Base-by-base conservation (phyloP, 2,888 invertebrate species). In the Megaustenia siamemsis region DNA sequence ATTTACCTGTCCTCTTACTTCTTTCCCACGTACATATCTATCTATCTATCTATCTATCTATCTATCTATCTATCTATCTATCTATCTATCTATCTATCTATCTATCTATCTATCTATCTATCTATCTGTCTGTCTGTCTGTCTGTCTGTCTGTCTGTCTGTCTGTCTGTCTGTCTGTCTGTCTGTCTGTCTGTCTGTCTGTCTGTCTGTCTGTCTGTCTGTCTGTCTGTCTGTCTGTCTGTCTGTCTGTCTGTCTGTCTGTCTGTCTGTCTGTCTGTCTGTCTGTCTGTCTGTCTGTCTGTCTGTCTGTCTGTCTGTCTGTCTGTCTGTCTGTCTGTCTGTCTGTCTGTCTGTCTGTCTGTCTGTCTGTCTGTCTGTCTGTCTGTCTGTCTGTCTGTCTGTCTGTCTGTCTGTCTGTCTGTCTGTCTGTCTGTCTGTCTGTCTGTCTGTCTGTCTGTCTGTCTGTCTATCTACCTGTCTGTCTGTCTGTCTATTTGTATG, bases 331-430 rank as follows among this genome's bases (percentile, higher is more conserved):
- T 32, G 49, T 68, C 63, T 80, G 32, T 45, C 56, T 40, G 24
- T 71, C 71, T 69, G 81, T 68, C 69, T 45, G 69, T 71, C 69
- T 69, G 49, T 69, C 69, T 45, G 80, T 80, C 69, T 68, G 35
- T 53, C 69, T 45, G 71, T 69, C 32, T 18, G 43, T 69, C 45
- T 28, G 49, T 81, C 78, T 60, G 71, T 56, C 35, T 35, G 43
- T 68, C 69, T 68, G 69, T 71, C 69, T 68, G 49, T 69, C 69
- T 68, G 80, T 80, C 80, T 68, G 35, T 69, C 69, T 68, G 38
- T 81, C 32, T 32, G 24, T 81, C 45, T 49, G 32, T 81, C 78
- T 78, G 40, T 56, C 35, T 32, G 24, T 81, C 45, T 49, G 12
- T 69, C 78, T 78, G 43, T 56, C 35, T 68, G 56, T 81, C 32